phyloP scores from a whole-genome alignment of 2,888 invertebrate species.

The Sisyra terminalis region DNA sequence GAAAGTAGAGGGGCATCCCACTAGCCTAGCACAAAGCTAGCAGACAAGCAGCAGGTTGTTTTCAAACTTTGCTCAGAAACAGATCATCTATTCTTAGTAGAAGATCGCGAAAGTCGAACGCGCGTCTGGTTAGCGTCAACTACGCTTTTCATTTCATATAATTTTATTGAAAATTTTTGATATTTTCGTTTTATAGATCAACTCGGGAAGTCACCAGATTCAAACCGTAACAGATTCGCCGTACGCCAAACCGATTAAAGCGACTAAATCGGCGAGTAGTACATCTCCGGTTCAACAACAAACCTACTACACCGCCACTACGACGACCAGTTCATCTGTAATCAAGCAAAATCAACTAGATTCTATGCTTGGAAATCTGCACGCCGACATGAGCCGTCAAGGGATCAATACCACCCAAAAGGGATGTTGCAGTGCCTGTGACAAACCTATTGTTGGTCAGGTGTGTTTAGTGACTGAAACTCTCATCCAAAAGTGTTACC shows the following conservation, averaged over 20 bases:
- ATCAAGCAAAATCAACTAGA: slow-evolving; percentile 32
- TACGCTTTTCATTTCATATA: too few relatives aligned
- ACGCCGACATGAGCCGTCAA: slow-evolving; percentile 96
- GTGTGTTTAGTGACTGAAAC: slow-evolving; percentile 24
- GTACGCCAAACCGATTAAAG: slow-evolving; percentile 52
- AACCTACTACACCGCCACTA: slow-evolving; percentile 27
- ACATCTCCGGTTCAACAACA: slow-evolving; percentile 33
- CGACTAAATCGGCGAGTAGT: slow-evolving; percentile 35
- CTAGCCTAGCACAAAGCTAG: slow-evolving; percentile 1
- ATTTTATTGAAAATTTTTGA: neutral
- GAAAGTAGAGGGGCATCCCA: slow-evolving; percentile 9
- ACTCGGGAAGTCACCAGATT: slow-evolving; percentile 41
- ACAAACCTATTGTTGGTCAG: slow-evolving; percentile 98
- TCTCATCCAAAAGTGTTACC: neutral
- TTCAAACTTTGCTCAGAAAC: slow-evolving; percentile 3
- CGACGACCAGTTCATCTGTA: slow-evolving; percentile 25
- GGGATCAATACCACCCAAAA: slow-evolving; percentile 98
- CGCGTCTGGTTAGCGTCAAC: too few relatives aligned
- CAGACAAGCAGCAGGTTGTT: slow-evolving; percentile 1
- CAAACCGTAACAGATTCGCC: slow-evolving; percentile 48
- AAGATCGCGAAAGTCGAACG: too few relatives aligned
- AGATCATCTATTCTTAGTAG: too few relatives aligned
- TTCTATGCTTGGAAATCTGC: slow-evolving; percentile 82
- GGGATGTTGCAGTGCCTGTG: slow-evolving; percentile 97
- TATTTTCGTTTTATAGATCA: slow-evolving; percentile 32